A percentile compares a stretch with the other conserved stretches of the same genome.
These are phyloP conservation scores for Mythimna impura DNA, from an alignment of 2,888 invertebrate genomes.

Conservation along the genomic window DNA sequence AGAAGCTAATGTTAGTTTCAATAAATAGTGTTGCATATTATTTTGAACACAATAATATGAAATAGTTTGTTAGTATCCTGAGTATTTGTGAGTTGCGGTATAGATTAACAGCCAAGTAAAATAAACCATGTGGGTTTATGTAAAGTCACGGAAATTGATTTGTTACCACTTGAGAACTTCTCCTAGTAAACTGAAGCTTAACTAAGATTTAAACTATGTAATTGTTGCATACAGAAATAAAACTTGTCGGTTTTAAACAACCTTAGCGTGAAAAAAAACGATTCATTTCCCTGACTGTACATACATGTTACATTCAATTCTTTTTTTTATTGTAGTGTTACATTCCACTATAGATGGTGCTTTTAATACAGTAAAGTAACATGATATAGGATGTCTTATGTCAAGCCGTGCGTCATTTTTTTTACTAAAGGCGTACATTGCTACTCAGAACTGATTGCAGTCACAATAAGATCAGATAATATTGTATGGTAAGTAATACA, in stretches of 20 bases:
- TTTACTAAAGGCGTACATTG: slow-evolving; percentile 34
- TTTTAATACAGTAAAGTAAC: slow-evolving; percentile 26
- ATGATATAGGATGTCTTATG: slow-evolving; percentile 23
- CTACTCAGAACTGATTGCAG: slow-evolving; percentile 44
- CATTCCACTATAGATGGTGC: slow-evolving; percentile 27
- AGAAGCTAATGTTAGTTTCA: slow-evolving; percentile 60
- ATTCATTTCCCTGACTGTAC: slow-evolving; percentile 13
- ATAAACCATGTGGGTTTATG: slow-evolving; percentile 38
- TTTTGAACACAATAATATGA: slow-evolving; percentile 54
- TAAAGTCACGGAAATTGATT: slow-evolving; percentile 6
- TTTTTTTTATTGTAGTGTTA: slow-evolving; percentile 22
- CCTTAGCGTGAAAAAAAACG: not conserved
- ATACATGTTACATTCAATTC: slow-evolving; percentile 44
- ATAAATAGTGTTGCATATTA: slow-evolving; percentile 64
- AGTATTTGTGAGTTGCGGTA: slow-evolving; percentile 68
- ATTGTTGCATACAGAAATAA: not conserved
- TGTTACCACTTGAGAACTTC: not conserved
- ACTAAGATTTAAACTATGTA: not conserved
- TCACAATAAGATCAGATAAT: slow-evolving; percentile 45
- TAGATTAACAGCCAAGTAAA: slow-evolving; percentile 39
- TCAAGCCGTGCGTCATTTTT: slow-evolving; percentile 9
- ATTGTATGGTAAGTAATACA: slow-evolving; percentile 52
- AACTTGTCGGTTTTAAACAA: too few species aligned
- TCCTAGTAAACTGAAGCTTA: not conserved
- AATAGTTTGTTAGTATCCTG: slow-evolving; percentile 69